These are phyloP conservation scores for Drosophila pachea DNA, from an alignment of 1,140 invertebrate species.

Conservation along the genomic window DNA sequence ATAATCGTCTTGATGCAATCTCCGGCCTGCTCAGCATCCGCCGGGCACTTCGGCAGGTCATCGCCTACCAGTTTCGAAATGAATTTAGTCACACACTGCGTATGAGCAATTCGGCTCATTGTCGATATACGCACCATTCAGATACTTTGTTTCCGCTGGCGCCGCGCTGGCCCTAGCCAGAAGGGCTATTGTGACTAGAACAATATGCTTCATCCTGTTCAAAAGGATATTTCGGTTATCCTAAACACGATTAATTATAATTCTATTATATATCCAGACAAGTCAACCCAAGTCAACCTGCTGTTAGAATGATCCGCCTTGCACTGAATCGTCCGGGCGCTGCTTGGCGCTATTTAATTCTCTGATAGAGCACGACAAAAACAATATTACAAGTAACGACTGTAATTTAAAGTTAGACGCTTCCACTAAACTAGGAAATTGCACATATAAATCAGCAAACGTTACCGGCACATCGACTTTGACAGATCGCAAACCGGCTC, in stretches of 20 bases:
- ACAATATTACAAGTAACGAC: constrained; percentile 26
- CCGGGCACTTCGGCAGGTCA: constrained; percentile 53
- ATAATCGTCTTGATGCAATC: constrained; percentile 64
- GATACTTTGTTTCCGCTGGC: constrained; percentile 39
- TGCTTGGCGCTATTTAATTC: constrained; percentile 61
- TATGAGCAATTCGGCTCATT: neutral
- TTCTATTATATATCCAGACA: no score
- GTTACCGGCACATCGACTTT: constrained; percentile 48
- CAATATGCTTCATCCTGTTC: constrained; percentile 34
- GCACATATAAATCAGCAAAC: constrained; percentile 54
- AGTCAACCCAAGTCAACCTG: constrained; percentile 15
- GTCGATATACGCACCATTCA: constrained; percentile 30
- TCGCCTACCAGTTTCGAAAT: neutral
- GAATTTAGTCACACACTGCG: neutral
- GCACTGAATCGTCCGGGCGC: constrained; percentile 42
- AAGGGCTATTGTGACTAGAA: constrained; percentile 39
- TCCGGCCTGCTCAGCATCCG: constrained; percentile 42
- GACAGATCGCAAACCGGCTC: constrained; percentile 67
- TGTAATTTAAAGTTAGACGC: constrained; percentile 26
- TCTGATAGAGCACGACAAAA: constrained; percentile 46
- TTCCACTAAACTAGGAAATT: constrained; percentile 36
- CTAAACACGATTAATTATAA: no score
- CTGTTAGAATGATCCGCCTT: constrained; percentile 37
- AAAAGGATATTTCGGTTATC: constrained; percentile 1
- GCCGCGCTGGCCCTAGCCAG: constrained; percentile 30